Percentiles rank a stretch among this genome's conserved stretches.
phyloP scores from a whole-genome alignment of 2,113 vertebrate species.

The Quiscalus mexicanus region DNA sequence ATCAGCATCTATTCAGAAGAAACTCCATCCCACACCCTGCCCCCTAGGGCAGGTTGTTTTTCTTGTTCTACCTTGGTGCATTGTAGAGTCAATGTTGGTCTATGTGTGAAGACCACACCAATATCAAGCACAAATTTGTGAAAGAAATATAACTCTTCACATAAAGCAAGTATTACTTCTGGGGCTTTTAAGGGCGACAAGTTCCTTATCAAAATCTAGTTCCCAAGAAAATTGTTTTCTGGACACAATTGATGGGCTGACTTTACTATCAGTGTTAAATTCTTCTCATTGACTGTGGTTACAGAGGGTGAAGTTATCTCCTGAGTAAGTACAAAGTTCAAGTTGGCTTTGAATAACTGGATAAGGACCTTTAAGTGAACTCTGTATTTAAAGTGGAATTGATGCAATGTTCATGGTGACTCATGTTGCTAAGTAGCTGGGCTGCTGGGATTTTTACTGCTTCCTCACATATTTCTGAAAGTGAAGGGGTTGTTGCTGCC shows the following conservation, averaged over 20 bases:
- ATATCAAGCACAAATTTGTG: neutral
- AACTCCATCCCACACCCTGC: neutral
- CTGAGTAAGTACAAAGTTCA: neutral
- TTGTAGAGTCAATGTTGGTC: neutral
- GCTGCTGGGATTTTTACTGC: neutral
- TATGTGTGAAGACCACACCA: neutral
- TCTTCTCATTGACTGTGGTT: neutral
- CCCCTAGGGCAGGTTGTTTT: neutral
- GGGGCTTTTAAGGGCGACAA: neutral
- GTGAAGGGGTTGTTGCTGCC: neutral
- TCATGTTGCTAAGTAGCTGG: neutral
- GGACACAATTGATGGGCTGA: neutral
- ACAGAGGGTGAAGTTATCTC: neutral
- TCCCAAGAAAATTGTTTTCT: neutral
- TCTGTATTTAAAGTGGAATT: neutral
- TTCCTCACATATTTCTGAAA: neutral
- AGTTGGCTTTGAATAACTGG: neutral
- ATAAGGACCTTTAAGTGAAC: constrained; percentile 6
- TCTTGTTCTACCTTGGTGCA: neutral
- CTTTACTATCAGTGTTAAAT: neutral
- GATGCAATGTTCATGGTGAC: neutral
- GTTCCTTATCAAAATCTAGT: neutral
- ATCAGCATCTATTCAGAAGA: neutral
- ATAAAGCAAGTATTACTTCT: neutral
- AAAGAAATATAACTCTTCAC: neutral